Percentiles rank a stretch among this genome's conserved stretches.
Conservation (phyloP, 1,140 invertebrate species). For the Drosophila guanche region DNA sequence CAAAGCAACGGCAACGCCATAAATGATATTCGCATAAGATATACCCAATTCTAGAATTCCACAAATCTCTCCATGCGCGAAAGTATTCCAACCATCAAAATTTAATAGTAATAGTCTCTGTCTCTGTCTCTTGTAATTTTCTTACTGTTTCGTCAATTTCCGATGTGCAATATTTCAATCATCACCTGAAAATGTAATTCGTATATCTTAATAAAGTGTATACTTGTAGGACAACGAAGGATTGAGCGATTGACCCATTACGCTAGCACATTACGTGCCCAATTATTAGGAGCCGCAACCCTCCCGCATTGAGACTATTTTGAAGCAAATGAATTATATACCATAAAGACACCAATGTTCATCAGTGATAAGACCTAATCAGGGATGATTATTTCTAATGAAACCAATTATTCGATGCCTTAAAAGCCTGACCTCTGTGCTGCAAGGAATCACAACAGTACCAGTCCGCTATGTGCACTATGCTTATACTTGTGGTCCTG, state of each 20-base stretch:
- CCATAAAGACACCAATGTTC: conserved; percentile 18
- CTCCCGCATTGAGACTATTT: neutral
- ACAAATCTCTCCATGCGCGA: conserved; percentile 16
- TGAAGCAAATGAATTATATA: neutral
- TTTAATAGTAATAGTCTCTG: neutral
- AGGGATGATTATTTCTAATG: conserved; percentile 49
- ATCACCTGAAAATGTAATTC: conserved; percentile 57
- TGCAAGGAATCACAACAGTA: conserved; percentile 4
- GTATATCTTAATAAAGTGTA: conserved; percentile 29
- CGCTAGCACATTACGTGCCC: too few relatives aligned
- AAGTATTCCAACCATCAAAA: conserved; percentile 14
- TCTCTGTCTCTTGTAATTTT: conserved; percentile 7
- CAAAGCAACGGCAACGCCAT: conserved; percentile 57
- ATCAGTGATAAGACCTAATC: conserved; percentile 47
- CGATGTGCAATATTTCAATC: conserved; percentile 66
- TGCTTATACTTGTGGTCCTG: conserved; percentile 15
- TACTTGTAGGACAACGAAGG: conserved; percentile 1
- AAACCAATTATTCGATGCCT: conserved; percentile 48
- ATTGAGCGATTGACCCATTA: too few relatives aligned
- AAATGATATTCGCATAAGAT: conserved; percentile 46
- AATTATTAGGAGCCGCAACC: too few relatives aligned
- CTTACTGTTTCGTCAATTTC: conserved; percentile 27
- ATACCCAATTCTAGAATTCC: conserved; percentile 9
- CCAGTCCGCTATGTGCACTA: conserved; percentile 32
- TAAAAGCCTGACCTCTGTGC: conserved; percentile 35